Percentiles rank a stretch among this genome's conserved stretches.
Evolutionary conservation across 2,797 vertebrate species (phyloP).

Genomic region (Etheostoma nigrum): DNA sequence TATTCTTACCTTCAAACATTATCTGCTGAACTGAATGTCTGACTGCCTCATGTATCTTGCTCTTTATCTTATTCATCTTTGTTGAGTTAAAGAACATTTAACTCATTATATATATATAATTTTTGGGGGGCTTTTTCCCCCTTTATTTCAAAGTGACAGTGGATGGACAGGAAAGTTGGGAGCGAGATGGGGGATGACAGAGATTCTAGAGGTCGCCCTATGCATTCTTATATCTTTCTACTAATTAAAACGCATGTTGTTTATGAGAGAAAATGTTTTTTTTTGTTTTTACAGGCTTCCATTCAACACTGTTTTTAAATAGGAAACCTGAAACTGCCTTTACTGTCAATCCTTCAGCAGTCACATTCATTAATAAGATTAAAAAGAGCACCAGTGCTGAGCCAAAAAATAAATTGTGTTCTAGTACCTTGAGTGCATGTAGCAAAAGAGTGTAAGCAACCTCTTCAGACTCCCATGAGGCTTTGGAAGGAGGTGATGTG

Average conservation of each 20-base stretch:
- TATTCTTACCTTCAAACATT: conserved; percentile 13
- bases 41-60: background rate
- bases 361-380: conserved; percentile 1
- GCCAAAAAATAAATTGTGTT: conserved; percentile 14
- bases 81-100: too few relatives aligned
- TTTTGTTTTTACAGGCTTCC: background rate
- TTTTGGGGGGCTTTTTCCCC: too few relatives aligned
- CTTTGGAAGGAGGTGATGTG: conserved; percentile 36
- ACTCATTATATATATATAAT: too few relatives aligned
- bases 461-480: conserved; percentile 49
- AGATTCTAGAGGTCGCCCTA: background rate
- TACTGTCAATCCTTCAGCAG: background rate
- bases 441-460: background rate
- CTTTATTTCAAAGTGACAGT: too few relatives aligned
- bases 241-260: background rate
- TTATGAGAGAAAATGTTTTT: background rate
- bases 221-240: background rate
- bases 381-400: background rate
- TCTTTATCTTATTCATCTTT: conserved; percentile 1
- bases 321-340: background rate
- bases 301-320: background rate
- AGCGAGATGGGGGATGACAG: background rate
- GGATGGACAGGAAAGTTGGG: too few relatives aligned
- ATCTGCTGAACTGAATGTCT: conserved; percentile 36
- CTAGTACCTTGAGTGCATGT: conserved; percentile 3